Percentiles rank a stretch among this genome's conserved stretches.
Conservation (phyloP, 2,797 vertebrate species). For the Mormyrops boulengeri region DNA sequence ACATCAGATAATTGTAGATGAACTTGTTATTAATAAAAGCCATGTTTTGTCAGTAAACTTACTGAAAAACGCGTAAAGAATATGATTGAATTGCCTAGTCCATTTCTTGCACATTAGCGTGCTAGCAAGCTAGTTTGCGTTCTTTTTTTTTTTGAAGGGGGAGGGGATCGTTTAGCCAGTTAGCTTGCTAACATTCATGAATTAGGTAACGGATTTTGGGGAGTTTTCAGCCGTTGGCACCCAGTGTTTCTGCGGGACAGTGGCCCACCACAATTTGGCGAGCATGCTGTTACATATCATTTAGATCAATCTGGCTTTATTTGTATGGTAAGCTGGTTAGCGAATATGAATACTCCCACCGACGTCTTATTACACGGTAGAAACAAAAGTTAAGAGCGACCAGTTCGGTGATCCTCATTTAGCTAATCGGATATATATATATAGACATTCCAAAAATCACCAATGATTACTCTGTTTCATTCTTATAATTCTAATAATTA, state of each 20-base stretch:
- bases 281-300: not conserved
- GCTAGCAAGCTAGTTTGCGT: not conserved
- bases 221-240: not conserved
- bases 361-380: not conserved
- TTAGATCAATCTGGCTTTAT: not conserved
- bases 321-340: not conserved
- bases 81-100: not conserved
- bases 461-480: not conserved
- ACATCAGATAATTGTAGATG: not conserved
- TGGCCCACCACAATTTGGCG: not conserved
- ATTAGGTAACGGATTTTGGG: not conserved
- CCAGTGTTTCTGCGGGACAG: not conserved
- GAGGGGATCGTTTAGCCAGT: not conserved
- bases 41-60: not conserved
- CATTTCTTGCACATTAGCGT: not conserved
- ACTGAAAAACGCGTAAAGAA: not conserved
- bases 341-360: not conserved
- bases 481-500: not conserved
- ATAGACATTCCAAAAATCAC: not conserved
- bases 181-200: not conserved
- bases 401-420: not conserved
- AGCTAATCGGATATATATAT: not conserved
- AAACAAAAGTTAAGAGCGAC: slow-evolving; percentile 5
- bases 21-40: not conserved
- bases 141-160: not conserved